Evolutionary conservation across 2,888 invertebrate genomes (phyloP), one percentile per base, ranked within the genome.

Genomic region (Drosophila putrida): DNA sequence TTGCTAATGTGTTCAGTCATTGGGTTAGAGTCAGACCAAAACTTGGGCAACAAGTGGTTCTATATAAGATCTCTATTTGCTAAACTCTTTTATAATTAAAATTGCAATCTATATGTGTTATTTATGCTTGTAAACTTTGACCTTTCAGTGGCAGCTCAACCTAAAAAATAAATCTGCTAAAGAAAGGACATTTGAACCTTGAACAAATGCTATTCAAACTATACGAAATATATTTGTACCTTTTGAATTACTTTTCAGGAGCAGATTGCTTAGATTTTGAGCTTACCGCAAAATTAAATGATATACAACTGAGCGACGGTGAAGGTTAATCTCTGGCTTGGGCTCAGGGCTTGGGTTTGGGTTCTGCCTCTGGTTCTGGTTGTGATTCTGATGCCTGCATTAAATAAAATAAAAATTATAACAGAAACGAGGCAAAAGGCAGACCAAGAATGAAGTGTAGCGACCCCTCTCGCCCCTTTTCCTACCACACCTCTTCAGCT

Each of bases 251-350:
- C 65, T 43, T 59, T 71, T 46, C n/a, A 20, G 44, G 13, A 25
- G 55, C 55, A 58, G 60, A 80, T 75, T 75, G 63, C 71, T 64
- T 63, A 71, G 87, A 88, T 83, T 83, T 86, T 59, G 57, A 71
- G 84, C 89, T 89, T 78, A 83, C 77, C 71, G 38, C 60, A 67
- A 83, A 88, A 84, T 84, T 82, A 88, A 88, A 88, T 88, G 77
- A 83, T 72, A 69, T 78, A 69, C 78, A 80, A 75, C 54, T 84
- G 84, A 81, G 72, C 61, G 68, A 75, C 77, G 71, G 78, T 78
- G 89, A 84, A 89, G 88, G 84, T 84, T 89, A 89, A 89, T 81
- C 88, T 81, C 69, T 65, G 66, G 38, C 43, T 51, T 53, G 11
- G 49, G 36, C 15, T 36, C 61, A 11, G 54, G n/a, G 10, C 33